A percentile compares a stretch with the other conserved stretches of the same genome.
phyloP scores from a whole-genome alignment of 2,888 invertebrate species.

The Vandiemenella viatica region DNA sequence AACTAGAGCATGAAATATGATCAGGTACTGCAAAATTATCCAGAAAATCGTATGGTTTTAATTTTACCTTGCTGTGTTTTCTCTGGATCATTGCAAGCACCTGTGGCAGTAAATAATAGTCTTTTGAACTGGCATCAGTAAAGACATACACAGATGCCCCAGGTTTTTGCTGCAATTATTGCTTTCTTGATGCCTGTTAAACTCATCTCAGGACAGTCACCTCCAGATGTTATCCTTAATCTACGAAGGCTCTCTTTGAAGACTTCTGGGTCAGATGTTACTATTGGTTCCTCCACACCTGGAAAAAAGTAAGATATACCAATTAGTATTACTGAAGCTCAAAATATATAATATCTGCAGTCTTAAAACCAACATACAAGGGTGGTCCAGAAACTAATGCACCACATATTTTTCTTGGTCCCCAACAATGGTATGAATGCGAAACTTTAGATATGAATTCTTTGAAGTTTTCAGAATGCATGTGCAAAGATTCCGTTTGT shows the following conservation, averaged over 20 bases:
- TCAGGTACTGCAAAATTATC: no score
- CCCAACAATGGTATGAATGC: no score
- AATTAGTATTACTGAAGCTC: not conserved
- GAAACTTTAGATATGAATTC: no score
- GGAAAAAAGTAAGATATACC: constrained; percentile 16
- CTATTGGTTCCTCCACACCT: constrained; percentile 48
- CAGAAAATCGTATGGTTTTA: not conserved
- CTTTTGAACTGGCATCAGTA: constrained; percentile 58
- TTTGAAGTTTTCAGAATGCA: no score
- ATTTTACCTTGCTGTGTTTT: constrained; percentile 50
- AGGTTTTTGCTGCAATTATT: constrained; percentile 44
- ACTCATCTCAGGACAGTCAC: constrained; percentile 60
- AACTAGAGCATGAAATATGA: no score
- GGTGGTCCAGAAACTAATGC: no score
- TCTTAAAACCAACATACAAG: no score
- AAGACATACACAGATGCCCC: constrained; percentile 59
- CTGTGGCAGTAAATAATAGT: constrained; percentile 42
- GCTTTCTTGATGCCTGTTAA: constrained; percentile 50
- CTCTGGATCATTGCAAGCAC: constrained; percentile 52
- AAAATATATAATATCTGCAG: not conserved
- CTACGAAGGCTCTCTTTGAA: constrained; percentile 39
- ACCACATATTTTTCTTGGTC: no score
- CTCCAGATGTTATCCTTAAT: constrained; percentile 33
- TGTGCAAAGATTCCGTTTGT: no score
- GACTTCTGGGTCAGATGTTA: constrained; percentile 43